A percentile compares a stretch with the other conserved stretches of the same genome.
phyloP scores from a whole-genome alignment of 2,113 vertebrate species.

The Strix aluco region DNA sequence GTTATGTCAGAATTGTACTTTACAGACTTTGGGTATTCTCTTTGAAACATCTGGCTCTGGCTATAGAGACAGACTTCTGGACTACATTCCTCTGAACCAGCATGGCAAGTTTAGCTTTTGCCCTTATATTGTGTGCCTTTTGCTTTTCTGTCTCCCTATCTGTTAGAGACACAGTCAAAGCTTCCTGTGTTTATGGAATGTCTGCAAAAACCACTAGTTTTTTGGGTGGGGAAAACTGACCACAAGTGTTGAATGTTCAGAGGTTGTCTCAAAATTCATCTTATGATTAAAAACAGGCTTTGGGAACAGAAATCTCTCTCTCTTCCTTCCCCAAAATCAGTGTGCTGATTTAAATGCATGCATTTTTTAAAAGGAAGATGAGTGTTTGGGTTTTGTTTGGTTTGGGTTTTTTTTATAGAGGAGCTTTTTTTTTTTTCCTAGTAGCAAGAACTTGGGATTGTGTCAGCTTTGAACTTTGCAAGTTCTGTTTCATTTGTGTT shows the following conservation, averaged over 20 bases:
- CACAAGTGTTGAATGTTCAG: constrained; percentile 38
- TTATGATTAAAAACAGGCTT: constrained; percentile 45
- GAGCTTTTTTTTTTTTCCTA: background rate
- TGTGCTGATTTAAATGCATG: background rate
- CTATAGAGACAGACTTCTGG: background rate
- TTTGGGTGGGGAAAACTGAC: constrained; percentile 8
- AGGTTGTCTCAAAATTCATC: constrained; percentile 34
- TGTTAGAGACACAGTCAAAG: constrained; percentile 47
- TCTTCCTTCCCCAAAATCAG: background rate
- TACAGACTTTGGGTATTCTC: background rate
- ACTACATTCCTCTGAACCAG: background rate
- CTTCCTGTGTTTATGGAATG: constrained; percentile 73
- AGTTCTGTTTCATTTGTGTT: constrained; percentile 18
- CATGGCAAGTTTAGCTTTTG: background rate
- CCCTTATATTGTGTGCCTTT: background rate
- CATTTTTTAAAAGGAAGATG: background rate
- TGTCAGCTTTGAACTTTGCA: constrained; percentile 12
- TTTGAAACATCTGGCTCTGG: background rate
- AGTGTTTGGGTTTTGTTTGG: background rate
- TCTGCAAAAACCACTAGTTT: constrained; percentile 55
- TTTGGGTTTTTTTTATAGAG: background rate
- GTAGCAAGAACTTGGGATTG: background rate
- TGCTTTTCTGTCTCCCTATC: constrained; percentile 52
- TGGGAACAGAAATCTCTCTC: background rate
- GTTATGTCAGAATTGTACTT: background rate